phyloP scores from a whole-genome alignment of 2,888 invertebrate genomes.

The Lycia hirtaria region DNA sequence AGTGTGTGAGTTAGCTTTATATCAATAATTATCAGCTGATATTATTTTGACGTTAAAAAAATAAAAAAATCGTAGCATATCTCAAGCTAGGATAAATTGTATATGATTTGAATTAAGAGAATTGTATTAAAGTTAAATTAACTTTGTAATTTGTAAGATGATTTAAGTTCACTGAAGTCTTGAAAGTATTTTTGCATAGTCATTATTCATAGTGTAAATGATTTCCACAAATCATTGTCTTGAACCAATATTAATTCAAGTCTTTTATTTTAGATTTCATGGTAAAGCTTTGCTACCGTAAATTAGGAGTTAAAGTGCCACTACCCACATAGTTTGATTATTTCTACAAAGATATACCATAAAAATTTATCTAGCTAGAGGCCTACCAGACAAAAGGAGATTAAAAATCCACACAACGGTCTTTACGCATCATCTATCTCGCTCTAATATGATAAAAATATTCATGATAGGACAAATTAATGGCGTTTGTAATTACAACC shows the following conservation, averaged over 20 bases:
- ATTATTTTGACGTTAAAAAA: too few relatives aligned
- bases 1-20: too few relatives aligned
- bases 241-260: not conserved
- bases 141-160: too few relatives aligned
- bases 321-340: not conserved
- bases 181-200: not conserved
- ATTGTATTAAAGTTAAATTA: too few relatives aligned
- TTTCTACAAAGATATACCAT: conserved; percentile 38
- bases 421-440: conserved; percentile 70
- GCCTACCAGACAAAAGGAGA: conserved; percentile 61
- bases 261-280: not conserved
- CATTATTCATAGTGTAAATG: not conserved
- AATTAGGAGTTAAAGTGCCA: not conserved
- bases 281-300: not conserved
- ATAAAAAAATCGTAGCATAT: too few relatives aligned
- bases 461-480: conserved; percentile 73
- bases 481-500: conserved; percentile 72
- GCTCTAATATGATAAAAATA: conserved; percentile 78
- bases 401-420: conserved; percentile 70
- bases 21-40: too few relatives aligned
- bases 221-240: not conserved
- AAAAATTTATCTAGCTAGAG: conserved; percentile 24
- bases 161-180: not conserved
- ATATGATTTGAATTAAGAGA: too few relatives aligned
- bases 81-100: too few relatives aligned